phyloP scores from a whole-genome alignment of 2,113 vertebrate genomes.

The Aplodontia rufa region DNA sequence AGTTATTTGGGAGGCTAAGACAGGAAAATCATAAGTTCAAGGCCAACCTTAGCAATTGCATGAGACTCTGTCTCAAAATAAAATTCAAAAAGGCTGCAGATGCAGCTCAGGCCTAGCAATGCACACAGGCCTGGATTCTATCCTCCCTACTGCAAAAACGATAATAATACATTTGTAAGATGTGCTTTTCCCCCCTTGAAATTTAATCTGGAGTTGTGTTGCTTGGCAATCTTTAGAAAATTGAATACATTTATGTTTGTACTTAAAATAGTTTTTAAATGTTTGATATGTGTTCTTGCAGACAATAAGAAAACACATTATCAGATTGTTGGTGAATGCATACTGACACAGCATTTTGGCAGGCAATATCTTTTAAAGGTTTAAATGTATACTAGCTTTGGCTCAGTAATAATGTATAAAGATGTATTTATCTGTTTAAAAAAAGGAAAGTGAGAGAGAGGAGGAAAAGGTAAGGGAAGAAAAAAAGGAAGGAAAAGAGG shows the following conservation, averaged over 20 bases:
- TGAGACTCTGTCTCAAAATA: too few relatives aligned
- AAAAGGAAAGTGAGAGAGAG: not conserved
- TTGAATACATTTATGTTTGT: not conserved
- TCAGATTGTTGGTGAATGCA: not conserved
- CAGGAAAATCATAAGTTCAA: too few relatives aligned
- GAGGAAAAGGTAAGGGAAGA: too few relatives aligned
- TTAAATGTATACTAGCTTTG: not conserved
- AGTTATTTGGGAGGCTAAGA: too few relatives aligned
- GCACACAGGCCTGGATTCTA: too few relatives aligned
- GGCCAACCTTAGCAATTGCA: too few relatives aligned
- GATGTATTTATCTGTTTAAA: not conserved
- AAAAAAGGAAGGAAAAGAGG: not conserved
- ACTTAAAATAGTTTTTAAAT: not conserved
- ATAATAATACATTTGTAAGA: not conserved
- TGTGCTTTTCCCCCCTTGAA: not conserved
- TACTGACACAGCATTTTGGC: not conserved
- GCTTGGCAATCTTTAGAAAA: not conserved
- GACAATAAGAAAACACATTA: not conserved
- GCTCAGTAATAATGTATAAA: not conserved
- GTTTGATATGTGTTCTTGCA: not conserved
- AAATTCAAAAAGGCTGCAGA: too few relatives aligned
- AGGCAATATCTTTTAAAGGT: not conserved
- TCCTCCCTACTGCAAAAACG: not conserved
- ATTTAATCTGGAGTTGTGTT: not conserved
- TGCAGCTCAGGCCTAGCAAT: too few relatives aligned